Percentiles rank a stretch among this genome's conserved stretches.
phyloP scores from a whole-genome alignment of 1,140 invertebrate genomes.

The Galendromus occidentalis region DNA sequence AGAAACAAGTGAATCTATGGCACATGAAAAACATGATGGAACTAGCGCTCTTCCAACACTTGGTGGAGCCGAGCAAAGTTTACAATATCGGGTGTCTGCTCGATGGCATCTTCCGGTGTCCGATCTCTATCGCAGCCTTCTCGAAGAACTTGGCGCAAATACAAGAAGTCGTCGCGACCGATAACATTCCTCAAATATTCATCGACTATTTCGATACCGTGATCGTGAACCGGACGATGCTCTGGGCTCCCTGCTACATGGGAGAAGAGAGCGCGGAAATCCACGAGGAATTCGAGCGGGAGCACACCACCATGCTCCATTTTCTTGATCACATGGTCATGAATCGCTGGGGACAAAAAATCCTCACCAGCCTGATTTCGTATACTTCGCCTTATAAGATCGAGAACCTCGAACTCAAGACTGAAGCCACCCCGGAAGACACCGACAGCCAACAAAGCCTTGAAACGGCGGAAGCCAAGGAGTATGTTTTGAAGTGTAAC shows the following conservation, averaged over 20 bases:
- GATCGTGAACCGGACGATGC: not conserved
- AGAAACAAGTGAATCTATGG: constrained; percentile 3
- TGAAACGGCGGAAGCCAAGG: not conserved
- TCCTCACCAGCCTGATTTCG: not conserved
- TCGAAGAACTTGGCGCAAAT: not conserved
- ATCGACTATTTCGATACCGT: not conserved
- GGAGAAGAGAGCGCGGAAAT: not conserved
- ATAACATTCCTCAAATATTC: not conserved
- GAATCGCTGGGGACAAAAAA: constrained; percentile 1
- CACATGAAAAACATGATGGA: not conserved
- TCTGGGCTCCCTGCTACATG: constrained; percentile 5
- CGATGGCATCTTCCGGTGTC: not conserved
- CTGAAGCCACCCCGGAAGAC: not conserved
- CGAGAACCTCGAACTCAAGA: not conserved
- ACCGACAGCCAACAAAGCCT: not conserved
- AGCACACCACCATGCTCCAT: not conserved
- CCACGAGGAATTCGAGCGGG: not conserved
- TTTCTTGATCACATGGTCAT: constrained; percentile 3
- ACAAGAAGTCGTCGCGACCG: not conserved
- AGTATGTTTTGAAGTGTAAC: not conserved
- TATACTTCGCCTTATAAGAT: not conserved
- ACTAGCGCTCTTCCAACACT: not conserved
- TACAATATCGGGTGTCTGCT: not conserved
- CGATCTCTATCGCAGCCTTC: not conserved
- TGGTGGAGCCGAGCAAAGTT: not conserved